Evolutionary conservation across 2,888 invertebrate species (phyloP), one percentile per base, ranked within the genome.

Genomic region (Eristalinus aeneus): DNA sequence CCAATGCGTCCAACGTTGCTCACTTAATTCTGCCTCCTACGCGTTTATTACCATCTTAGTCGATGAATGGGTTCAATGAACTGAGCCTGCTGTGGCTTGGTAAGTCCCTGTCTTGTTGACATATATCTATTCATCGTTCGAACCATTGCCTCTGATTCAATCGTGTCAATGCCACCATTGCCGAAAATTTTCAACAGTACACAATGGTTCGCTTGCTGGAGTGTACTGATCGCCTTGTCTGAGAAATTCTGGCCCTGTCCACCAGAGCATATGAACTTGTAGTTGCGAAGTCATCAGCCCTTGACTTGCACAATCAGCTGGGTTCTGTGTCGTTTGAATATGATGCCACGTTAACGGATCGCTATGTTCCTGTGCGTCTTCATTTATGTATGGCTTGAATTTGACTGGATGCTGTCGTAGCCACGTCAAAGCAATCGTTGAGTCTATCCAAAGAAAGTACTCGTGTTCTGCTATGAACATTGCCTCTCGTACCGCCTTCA

Each of bases 11-110:
- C 74, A 69, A 36, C 12, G 69, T 54, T 61, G 69, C 31, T 20
- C 69, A 61, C 31, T 67, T 68, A 8, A 76, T 68, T 12, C 76
- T 58, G 67, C 76, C 69, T 22, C 76, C 76, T 60, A 63, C 68
- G 61, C 69, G 34, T n/a, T 69, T 32, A 69, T 69, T 69, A 1
- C 46, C 46, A 2, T 53, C 60, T 53, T 63, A 46, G 20, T 76
- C 69, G 11, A 68, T 36, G 32, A 65, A 74, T 76, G 76, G 54
- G 20, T 76, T 61, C 63, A 69, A 61, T 32, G 61, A 76, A 56
- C 36, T 32, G 8, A 76, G 68, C 31, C 22, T n/a, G 46, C 53
- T 76, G 36, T 36, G 46, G 54, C 36, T 20, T 54, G 68, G 63
- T 69, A 76, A 69, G 32, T 63, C 32, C 34, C 54, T 69, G 23